phyloP scores from a whole-genome alignment of 2,113 vertebrate genomes.

The Ranitomeya variabilis region DNA sequence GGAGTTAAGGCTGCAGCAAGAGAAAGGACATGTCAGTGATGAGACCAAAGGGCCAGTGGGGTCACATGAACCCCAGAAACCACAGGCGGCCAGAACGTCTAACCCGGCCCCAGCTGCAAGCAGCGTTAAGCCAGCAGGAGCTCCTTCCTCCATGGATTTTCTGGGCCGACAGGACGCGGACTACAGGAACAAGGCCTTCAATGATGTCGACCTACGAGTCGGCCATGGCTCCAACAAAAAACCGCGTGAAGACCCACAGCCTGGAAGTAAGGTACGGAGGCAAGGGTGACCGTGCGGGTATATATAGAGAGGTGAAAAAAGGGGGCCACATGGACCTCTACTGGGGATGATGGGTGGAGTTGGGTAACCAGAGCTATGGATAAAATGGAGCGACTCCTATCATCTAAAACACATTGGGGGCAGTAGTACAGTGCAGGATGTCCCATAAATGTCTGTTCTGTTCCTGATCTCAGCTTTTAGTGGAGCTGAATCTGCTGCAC shows the following conservation, averaged over 20 bases:
- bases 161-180: slow-evolving; percentile 80
- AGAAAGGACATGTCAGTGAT: not conserved
- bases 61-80: not conserved
- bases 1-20: slow-evolving; percentile 16
- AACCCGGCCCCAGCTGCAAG: not conserved
- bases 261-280: slow-evolving; percentile 46
- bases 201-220: slow-evolving; percentile 92
- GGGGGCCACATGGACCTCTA: not conserved
- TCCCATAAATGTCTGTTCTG: too few species aligned
- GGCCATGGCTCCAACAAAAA: slow-evolving; percentile 75
- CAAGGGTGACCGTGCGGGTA: too few species aligned
- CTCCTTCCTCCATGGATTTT: slow-evolving; percentile 67
- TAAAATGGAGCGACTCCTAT: too few species aligned
- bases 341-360: not conserved
- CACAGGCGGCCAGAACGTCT: not conserved
- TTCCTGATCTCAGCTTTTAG: too few species aligned
- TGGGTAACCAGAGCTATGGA: not conserved
- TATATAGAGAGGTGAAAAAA: too few species aligned
- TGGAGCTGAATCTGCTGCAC: too few species aligned
- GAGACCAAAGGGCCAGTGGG: not conserved
- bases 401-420: too few species aligned
- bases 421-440: too few species aligned
- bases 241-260: slow-evolving; percentile 20
- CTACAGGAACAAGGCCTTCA: slow-evolving; percentile 88
- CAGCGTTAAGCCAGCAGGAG: not conserved